Evolutionary conservation across 2,113 vertebrate genomes (phyloP), one percentile per base, ranked within the genome.

Genomic region (Heterotis niloticus): DNA sequence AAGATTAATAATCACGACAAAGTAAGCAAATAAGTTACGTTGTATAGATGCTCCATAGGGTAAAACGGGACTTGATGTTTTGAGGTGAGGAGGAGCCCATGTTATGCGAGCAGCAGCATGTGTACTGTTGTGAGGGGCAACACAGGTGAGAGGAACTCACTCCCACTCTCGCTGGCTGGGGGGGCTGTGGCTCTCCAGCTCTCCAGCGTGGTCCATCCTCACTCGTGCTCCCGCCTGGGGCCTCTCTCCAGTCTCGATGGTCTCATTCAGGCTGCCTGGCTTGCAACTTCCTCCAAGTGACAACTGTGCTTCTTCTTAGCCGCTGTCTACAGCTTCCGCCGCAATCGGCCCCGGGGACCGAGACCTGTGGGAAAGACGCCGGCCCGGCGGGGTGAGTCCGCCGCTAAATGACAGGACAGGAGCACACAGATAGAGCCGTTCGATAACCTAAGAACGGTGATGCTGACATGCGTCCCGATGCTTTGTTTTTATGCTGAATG

Each of bases 161-260:
- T 94, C 93, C 93, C 93, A 94, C 84, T 94, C 92, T 81, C 87
- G 87, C 82, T 60, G 84, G 77, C 85, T 83, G 77, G 92, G 90
- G 0, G 91, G 89, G 90, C 93, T 92, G 77, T 90, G 84, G 77
- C 88, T 88, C 77, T 90, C 87, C 76, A 93, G 93, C 83, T 93
- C 91, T 7, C 87, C 88, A 82, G 91, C 88, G 84, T 91, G 93
- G 89, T 94, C 93, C 93, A 94, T 94, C 52, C 78, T 92, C 90
- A 90, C 88, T 88, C 91, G 91, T 85, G 88, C 89, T 90, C 88
- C 91, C 90, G 88, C 81, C 88, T 87, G 89, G 88, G 84, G 83
- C 84, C 82, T 86, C 85, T 86, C 79, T 84, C 81, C 82, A 85
- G 83, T 90, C 90, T 87, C 80, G 57, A 29, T 85, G 82, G 83